Conservation (phyloP, 2,797 vertebrate species). For the Enteromius radiatus region DNA sequence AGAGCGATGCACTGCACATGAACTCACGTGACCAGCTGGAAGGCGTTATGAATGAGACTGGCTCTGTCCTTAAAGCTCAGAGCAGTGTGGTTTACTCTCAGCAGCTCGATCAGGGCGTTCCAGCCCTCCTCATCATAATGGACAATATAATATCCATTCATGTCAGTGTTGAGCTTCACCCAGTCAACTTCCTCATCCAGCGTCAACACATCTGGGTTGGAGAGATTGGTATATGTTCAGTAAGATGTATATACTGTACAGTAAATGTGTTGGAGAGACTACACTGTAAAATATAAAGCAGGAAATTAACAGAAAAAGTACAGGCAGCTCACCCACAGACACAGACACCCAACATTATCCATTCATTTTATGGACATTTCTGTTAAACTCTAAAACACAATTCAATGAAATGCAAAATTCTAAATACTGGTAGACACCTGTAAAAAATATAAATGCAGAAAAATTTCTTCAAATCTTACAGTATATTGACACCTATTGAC, state of each 20-base stretch:
- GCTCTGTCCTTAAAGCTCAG: slow-evolving; percentile 87
- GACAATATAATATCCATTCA: slow-evolving; percentile 92
- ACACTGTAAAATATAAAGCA: too few relatives aligned
- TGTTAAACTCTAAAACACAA: too few relatives aligned
- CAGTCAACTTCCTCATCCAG: slow-evolving; percentile 85
- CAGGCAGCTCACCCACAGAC: too few relatives aligned
- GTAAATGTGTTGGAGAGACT: neutral
- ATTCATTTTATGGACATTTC: too few relatives aligned
- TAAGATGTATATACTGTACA: neutral
- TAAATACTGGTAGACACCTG: too few relatives aligned
- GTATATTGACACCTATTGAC: neutral
- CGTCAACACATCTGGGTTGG: slow-evolving; percentile 80
- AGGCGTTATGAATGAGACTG: slow-evolving; percentile 90
- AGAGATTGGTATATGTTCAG: neutral
- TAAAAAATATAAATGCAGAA: too few relatives aligned
- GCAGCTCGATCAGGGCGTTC: slow-evolving; percentile 75
- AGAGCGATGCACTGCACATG: neutral
- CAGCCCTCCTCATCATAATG: slow-evolving; percentile 85
- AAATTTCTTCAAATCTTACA: too few relatives aligned
- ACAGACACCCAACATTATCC: too few relatives aligned
- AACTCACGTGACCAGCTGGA: slow-evolving; percentile 90
- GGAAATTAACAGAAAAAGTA: too few relatives aligned
- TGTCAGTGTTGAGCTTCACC: slow-evolving; percentile 91
- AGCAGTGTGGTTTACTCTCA: slow-evolving; percentile 75
- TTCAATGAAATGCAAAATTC: too few relatives aligned